Evolutionary conservation across 1,140 invertebrate genomes (phyloP), one percentile per base, ranked within the genome.

Genomic region (Euura lappo): DNA sequence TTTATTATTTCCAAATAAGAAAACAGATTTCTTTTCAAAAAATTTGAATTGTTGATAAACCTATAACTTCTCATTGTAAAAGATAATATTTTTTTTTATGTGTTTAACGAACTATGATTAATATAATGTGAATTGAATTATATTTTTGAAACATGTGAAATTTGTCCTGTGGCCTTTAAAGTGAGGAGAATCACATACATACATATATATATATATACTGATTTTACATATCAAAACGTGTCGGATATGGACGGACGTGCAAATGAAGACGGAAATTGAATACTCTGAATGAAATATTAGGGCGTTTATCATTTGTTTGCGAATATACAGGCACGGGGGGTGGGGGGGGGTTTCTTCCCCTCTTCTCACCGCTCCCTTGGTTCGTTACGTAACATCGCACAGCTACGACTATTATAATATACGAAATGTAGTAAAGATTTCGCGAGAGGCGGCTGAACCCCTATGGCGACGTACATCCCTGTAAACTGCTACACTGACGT

Each of bases 401-500:
- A 64, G 13, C 8, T 64, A 64, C 66, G 28, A 68, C 66, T 42
- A 11, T 1, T 11, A 68, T 42, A 68, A 68, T 42, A 42, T 10
- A 28, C 10, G n/a, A 67, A 11, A 28, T 10, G 44, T 28, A 42
- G 78, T 76, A 75, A 77, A 77, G 75, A 79, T 79, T 77, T 71
- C 47, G 28, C 60, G 47, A 28, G 70, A 71, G 66, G 28, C 68
- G 69, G 69, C 44, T 76, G 74, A 72, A 72, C 69, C 72, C 74
- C 75, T 77, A 76, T 72, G 76, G 71, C 68, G 75, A 72, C 75
- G 77, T 79, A 79, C 75, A 78, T 73, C 76, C 68, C 76, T 84
- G 83, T 84, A 85, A 85, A 82, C 81, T 83, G 83, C 81, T 81
- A 83, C 81, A 85, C 79, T 80, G 8, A 85, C 81, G 83, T 81